Percentiles rank a stretch among this genome's conserved stretches.
Conservation (phyloP, 2,888 invertebrate species). For the Sthenelais limicola region DNA sequence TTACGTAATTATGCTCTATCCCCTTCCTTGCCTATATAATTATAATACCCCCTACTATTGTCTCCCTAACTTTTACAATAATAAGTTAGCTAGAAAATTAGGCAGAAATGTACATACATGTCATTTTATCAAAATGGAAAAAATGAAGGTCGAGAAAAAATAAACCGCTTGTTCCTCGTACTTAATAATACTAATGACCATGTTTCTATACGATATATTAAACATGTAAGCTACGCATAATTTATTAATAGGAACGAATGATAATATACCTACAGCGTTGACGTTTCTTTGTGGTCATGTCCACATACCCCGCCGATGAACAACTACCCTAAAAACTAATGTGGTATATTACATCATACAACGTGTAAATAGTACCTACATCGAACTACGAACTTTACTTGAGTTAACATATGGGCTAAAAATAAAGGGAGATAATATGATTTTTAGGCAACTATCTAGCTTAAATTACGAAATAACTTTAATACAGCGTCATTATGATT, state of each 20-base stretch:
- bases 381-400: conserved; percentile 26
- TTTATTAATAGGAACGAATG: conserved; percentile 30
- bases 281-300: conserved; percentile 16
- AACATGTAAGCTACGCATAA: conserved; percentile 37
- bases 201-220: conserved; percentile 20
- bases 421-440: conserved; percentile 7
- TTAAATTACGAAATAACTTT: conserved; percentile 37
- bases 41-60: background rate
- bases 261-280: conserved; percentile 15
- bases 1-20: conserved; percentile 1
- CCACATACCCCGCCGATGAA: conserved; percentile 21
- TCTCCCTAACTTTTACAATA: conserved; percentile 32
- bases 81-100: conserved; percentile 39
- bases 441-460: conserved; percentile 3
- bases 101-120: conserved; percentile 39
- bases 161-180: conserved; percentile 30
- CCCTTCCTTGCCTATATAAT: conserved; percentile 27
- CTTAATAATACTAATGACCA: conserved; percentile 27
- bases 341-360: conserved; percentile 33
- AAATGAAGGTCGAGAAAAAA: conserved; percentile 19
- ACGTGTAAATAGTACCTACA: conserved; percentile 35
- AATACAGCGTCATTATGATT: conserved; percentile 34
- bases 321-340: conserved; percentile 35
- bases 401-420: conserved; percentile 29
- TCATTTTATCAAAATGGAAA: conserved; percentile 34